Evolutionary conservation across 2,888 invertebrate species (phyloP), one percentile per base, ranked within the genome.

Genomic region (Drosophila eohydei): DNA sequence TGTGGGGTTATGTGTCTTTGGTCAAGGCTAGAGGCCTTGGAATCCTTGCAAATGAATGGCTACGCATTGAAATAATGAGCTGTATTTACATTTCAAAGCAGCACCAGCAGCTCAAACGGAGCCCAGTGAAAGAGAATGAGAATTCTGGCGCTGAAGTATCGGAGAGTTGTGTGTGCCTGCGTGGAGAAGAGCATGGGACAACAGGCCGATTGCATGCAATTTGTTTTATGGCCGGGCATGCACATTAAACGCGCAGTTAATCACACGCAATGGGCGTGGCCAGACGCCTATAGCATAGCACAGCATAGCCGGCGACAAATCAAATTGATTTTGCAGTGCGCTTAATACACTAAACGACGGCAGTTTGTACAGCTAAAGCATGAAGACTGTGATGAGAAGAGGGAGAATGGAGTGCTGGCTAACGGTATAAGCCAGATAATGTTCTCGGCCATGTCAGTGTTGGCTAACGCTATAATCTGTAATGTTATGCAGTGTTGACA

Each of bases 21-120:
- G 46, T 54, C 43, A 51, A 38, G n/a, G 41, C 26, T 38, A 38
- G 56, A 69, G 64, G 55, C 43, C 34, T 43, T 81, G 62, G 41
- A 80, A 80, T 71, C 80, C 80, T 66, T 70, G 78, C 75, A 78
- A 84, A 87, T 82, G 78, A 84, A 84, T 87, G 74, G 71, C 87
- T 57, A 63, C 71, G 78, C 78, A 87, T 81, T 71, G 75, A 88
- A 88, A 83, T 88, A 88, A 86, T 88, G 85, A 86, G 88, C 68
- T 63, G 81, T 83, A 86, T 88, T 86, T 88, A 86, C 88, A 86
- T 86, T 86, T 88, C 82, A 86, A 86, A 86, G 83, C 82, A 71
- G 9, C 21, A 14, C 12, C 55, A 55, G 48, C 58, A 43, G 48
- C 62, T 55, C 26, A 56, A 69, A 58, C 60, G 60, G 43, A 21